These are phyloP conservation scores for Sceloporus tristichus DNA, from an alignment of 2,113 vertebrate genomes.

Conservation along the genomic window DNA sequence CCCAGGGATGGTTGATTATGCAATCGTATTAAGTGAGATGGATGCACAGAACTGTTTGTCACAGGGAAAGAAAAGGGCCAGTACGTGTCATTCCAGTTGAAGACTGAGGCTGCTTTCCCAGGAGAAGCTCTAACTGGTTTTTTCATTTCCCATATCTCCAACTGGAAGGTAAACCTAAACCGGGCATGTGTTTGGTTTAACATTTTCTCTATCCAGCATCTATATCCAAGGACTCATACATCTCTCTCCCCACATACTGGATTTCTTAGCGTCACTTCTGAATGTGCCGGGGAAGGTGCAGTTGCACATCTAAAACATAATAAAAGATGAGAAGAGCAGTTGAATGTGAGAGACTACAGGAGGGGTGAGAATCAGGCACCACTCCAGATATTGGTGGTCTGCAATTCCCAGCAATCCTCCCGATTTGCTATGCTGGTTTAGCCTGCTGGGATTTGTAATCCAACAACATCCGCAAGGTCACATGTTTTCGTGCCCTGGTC, in stretches of 20 bases:
- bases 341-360: not conserved
- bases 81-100: not conserved
- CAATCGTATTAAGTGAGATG: not conserved
- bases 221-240: not conserved
- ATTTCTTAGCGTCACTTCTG: not conserved
- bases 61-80: not conserved
- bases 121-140: not conserved
- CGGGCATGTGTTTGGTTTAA: not conserved
- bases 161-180: not conserved
- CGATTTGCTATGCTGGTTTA: too few relatives aligned
- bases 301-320: not conserved
- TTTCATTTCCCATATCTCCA: not conserved
- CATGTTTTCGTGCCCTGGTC: not conserved
- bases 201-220: not conserved
- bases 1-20: conserved; percentile 13
- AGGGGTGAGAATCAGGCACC: not conserved
- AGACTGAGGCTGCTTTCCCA: not conserved
- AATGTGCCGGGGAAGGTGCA: not conserved
- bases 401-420: too few relatives aligned
- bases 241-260: not conserved
- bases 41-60: not conserved
- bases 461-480: too few relatives aligned
- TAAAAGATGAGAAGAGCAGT: not conserved
- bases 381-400: too few relatives aligned
- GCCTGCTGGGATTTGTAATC: too few relatives aligned